Conservation (phyloP, 2,888 invertebrate genomes). For the Adineta ricciae region DNA sequence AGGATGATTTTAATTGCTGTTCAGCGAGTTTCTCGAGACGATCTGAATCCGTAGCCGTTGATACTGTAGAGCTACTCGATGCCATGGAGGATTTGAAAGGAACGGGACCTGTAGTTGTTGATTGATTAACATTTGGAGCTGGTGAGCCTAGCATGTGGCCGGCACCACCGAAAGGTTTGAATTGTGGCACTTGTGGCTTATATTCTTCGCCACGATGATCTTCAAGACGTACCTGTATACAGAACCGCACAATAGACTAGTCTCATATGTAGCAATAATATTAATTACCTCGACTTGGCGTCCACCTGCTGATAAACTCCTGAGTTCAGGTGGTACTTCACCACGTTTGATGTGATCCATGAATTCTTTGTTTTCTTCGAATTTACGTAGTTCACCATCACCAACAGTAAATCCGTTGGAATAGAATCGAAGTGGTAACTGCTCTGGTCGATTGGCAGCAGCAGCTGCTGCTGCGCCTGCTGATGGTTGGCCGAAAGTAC, state of each 20-base stretch:
- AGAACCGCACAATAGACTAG: too few species aligned
- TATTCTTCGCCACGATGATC: slow-evolving; percentile 11
- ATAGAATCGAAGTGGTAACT: not conserved
- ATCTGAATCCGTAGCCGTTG: not conserved
- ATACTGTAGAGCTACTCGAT: not conserved
- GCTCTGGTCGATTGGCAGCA: not conserved
- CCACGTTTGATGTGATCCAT: not conserved
- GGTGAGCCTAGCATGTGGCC: slow-evolving; percentile 8
- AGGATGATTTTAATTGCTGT: not conserved
- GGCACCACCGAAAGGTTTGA: not conserved
- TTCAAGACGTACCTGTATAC: slow-evolving; percentile 3
- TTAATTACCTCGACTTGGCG: not conserved
- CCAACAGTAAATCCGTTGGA: not conserved
- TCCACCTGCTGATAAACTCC: not conserved
- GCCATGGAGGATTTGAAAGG: not conserved
- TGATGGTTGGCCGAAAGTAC: not conserved
- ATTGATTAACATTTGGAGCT: not conserved
- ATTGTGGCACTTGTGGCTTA: not conserved
- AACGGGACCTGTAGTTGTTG: not conserved
- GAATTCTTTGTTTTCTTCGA: not conserved
- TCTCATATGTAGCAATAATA: too few species aligned
- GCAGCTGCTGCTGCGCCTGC: not conserved
- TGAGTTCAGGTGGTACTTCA: slow-evolving; percentile 1
- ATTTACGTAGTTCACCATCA: not conserved
- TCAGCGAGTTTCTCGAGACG: not conserved